Conservation (phyloP, 2,797 vertebrate species). For the Valencia hispanica region DNA sequence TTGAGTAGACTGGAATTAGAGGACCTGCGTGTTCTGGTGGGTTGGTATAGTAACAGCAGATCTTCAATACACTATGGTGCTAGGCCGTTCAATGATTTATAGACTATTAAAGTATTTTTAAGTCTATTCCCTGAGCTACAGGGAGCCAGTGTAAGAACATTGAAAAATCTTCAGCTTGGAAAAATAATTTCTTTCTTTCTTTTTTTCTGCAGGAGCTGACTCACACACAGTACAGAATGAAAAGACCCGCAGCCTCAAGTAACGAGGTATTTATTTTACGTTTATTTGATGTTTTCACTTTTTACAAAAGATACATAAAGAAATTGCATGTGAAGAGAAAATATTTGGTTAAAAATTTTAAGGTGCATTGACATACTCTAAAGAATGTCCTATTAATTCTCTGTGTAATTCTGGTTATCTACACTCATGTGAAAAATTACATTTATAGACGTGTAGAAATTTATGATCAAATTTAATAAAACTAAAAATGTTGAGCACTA, state of each 20-base stretch:
- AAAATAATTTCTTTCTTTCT: background rate
- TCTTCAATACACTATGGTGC: too few species aligned
- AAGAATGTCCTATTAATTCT: background rate
- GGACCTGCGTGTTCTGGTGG: too few species aligned
- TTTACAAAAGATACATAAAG: background rate
- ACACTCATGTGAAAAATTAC: background rate
- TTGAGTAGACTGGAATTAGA: too few species aligned
- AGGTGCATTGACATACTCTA: background rate
- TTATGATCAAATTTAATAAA: background rate
- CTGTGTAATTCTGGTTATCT: background rate
- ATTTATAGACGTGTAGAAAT: background rate
- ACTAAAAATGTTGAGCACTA: background rate
- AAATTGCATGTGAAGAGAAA: background rate
- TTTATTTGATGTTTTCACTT: background rate
- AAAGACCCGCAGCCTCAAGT: constrained; percentile 12
- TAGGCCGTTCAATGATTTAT: too few species aligned
- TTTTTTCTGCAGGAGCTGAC: constrained; percentile 50
- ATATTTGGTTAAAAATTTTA: background rate
- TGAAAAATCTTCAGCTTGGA: background rate
- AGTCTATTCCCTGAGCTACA: too few species aligned
- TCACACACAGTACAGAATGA: constrained; percentile 41
- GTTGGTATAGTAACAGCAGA: too few species aligned
- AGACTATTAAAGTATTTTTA: too few species aligned
- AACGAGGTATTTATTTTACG: constrained; percentile 39
- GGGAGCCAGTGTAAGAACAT: too few species aligned